phyloP scores from a whole-genome alignment of 2,888 invertebrate species.

The Pinctada fucata region DNA sequence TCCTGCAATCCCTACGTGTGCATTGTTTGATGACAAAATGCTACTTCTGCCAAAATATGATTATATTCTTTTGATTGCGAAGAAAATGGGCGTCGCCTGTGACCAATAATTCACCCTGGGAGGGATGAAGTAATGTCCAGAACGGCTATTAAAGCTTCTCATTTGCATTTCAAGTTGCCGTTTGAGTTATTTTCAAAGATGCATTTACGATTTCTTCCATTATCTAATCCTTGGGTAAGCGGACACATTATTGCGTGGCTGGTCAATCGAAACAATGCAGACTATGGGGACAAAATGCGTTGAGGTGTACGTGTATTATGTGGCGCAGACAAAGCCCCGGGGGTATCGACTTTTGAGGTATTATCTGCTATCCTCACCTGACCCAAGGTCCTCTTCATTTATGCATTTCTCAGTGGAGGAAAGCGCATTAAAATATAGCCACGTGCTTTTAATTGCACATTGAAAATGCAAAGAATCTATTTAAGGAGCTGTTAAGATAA shows the following conservation, averaged over 20 bases:
- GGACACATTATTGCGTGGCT: not conserved
- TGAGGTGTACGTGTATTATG: not conserved
- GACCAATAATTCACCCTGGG: not conserved
- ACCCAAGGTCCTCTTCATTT: not conserved
- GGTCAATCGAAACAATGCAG: constrained; percentile 1
- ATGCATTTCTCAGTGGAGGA: not conserved
- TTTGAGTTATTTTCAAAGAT: not conserved
- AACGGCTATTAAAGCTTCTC: not conserved
- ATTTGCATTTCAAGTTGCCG: constrained; percentile 3
- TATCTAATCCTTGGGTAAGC: not conserved
- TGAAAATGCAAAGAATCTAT: not conserved
- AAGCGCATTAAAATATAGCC: not conserved
- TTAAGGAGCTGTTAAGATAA: no score
- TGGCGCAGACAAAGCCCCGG: not conserved
- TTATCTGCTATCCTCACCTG: not conserved
- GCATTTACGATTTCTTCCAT: not conserved
- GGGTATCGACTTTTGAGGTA: not conserved
- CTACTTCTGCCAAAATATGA: not conserved
- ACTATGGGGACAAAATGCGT: not conserved
- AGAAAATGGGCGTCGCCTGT: not conserved
- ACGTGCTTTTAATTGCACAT: not conserved
- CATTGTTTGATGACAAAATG: not conserved
- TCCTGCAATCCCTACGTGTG: no score
- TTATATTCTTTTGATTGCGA: not conserved
- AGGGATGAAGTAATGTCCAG: not conserved